Conservation (phyloP, 2,888 invertebrate genomes). For the Lasiommata megera region DNA sequence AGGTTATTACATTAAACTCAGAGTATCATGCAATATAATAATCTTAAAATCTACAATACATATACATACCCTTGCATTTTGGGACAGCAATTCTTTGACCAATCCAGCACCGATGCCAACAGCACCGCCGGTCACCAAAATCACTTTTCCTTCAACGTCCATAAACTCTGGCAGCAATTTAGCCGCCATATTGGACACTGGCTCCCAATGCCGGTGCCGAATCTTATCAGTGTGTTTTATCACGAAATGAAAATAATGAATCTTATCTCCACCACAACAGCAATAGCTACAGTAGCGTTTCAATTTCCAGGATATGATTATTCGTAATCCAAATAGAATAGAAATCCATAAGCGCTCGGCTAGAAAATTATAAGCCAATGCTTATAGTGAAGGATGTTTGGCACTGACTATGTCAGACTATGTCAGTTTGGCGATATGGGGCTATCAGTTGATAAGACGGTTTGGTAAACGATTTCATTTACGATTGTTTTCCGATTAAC, state of each 20-base stretch:
- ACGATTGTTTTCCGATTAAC: constrained; percentile 10
- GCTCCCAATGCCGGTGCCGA: not conserved
- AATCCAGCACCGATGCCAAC: constrained; percentile 65
- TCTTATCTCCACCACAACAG: constrained; percentile 1
- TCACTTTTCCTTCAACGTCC: constrained; percentile 59
- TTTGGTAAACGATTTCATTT: constrained; percentile 27
- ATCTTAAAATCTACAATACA: too few species aligned
- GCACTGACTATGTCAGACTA: constrained; percentile 7
- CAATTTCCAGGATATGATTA: not conserved
- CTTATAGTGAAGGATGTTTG: not conserved
- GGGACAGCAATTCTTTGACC: constrained; percentile 50
- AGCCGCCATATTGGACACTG: not conserved
- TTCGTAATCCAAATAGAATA: too few species aligned
- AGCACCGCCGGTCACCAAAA: constrained; percentile 68
- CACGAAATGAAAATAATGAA: constrained; percentile 4
- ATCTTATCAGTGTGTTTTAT: constrained; percentile 6
- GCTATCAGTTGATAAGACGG: constrained; percentile 29
- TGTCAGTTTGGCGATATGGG: constrained; percentile 11
- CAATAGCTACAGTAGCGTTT: not conserved
- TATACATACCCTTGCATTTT: constrained; percentile 62
- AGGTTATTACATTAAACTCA: too few species aligned
- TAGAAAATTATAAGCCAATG: not conserved
- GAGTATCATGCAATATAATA: too few species aligned
- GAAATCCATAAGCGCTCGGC: too few species aligned
- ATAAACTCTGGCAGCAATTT: constrained; percentile 30